phyloP scores from a whole-genome alignment of 2,888 invertebrate genomes.

The Nezara viridula region DNA sequence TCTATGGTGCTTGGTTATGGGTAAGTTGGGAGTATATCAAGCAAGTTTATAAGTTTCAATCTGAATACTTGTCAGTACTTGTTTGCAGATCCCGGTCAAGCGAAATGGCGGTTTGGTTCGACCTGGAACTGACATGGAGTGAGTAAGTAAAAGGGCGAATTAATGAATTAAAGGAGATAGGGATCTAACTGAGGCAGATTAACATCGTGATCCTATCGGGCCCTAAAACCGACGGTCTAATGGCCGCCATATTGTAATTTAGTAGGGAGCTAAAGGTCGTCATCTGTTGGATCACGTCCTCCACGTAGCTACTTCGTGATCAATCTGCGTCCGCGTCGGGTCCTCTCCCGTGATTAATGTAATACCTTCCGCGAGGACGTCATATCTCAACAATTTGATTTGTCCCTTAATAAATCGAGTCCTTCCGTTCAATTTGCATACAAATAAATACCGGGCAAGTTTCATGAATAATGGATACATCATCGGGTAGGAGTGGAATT shows the following conservation, averaged over 20 bases:
- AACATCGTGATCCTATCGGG: conserved; percentile 38
- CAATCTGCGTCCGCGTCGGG: neutral
- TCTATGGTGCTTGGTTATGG: too few relatives aligned
- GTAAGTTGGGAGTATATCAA: too few relatives aligned
- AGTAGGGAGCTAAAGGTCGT: conserved; percentile 30
- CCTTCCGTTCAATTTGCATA: conserved; percentile 14
- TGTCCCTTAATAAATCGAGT: conserved; percentile 15
- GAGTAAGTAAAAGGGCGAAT: conserved; percentile 29
- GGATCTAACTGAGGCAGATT: conserved; percentile 31
- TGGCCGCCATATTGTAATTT: conserved; percentile 45
- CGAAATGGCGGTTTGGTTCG: neutral
- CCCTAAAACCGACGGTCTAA: conserved; percentile 13
- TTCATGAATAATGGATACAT: neutral
- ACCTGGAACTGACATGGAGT: neutral
- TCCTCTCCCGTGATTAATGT: neutral
- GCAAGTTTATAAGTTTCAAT: neutral
- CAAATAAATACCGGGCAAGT: neutral
- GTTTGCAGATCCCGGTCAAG: neutral
- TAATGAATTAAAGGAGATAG: conserved; percentile 35
- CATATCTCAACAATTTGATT: conserved; percentile 3
- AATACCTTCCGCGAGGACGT: neutral
- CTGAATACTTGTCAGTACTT: neutral
- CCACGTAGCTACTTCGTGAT: conserved; percentile 45
- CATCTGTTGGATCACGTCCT: conserved; percentile 16
- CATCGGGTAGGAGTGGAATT: neutral